Evolutionary conservation across 2,888 invertebrate genomes (phyloP), one percentile per base, ranked within the genome.

Genomic region (Pycnomerus fuliginosus): DNA sequence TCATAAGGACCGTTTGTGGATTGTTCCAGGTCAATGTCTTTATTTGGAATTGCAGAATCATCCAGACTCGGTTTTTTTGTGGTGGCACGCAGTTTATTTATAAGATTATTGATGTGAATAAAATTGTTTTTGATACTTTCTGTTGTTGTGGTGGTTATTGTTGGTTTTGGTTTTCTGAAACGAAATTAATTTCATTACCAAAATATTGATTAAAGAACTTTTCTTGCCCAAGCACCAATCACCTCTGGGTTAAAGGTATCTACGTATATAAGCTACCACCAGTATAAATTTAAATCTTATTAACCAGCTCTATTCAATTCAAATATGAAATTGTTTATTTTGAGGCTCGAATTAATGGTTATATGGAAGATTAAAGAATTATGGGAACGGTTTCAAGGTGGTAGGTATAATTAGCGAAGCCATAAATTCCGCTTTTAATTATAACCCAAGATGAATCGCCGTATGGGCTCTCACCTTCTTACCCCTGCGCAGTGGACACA

Each of bases 401-500:
- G 10, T 42, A 14, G 27, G 13, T 17, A 25, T 35, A 30, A 37
- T 25, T 38, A 30, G 27, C 14, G 32, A 41, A 38, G 42, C 39
- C 8, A 22, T 22, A 7, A n/a, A n/a, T n/a, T n/a, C n/a, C n/a
- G n/a, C n/a, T n/a, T n/a, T n/a, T 20, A 8, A 20, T 39, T 24
- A 32, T 52, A 61, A 63, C 62, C 60, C 62, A 54, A 56, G 64
- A 61, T 60, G 62, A 58, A 61, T 62, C 53, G 64, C 56, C 57
- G 58, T 55, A 54, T 55, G 64, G 66, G 66, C 84, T 48, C 48
- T 84, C 85, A 85, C 85, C 85, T 85, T 76, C 88, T 89, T 90
- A 90, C 89, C 89, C 89, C 88, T 90, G 89, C 81, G 87, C 83
- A 65, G 88, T 86, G 72, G 88, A 87, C 69, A 89, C 89, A 72